These are phyloP conservation scores for Aleiodes alternator DNA, from an alignment of 2,888 invertebrate genomes.

Conservation along the genomic window DNA sequence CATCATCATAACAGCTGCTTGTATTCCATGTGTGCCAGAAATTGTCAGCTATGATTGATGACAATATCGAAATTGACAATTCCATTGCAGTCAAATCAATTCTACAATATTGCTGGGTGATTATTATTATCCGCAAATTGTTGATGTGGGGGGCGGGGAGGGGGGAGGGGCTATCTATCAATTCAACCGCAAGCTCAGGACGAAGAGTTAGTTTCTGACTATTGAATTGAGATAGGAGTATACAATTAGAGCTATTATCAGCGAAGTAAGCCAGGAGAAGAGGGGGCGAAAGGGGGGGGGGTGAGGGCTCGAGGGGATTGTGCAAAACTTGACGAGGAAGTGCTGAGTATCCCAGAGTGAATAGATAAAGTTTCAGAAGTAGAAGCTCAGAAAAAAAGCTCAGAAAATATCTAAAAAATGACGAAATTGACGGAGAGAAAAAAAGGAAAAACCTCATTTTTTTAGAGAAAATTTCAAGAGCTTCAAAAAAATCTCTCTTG, in stretches of 20 bases:
- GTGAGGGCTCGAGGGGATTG: neutral
- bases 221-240: slow-evolving; percentile 21
- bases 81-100: neutral
- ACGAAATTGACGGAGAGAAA: too few species aligned
- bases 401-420: too few species aligned
- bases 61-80: slow-evolving; percentile 13
- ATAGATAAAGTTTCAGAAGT: neutral
- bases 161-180: slow-evolving; percentile 4
- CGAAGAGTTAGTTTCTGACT: slow-evolving; percentile 8
- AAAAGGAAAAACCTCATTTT: too few species aligned
- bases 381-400: too few species aligned
- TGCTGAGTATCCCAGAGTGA: too few species aligned
- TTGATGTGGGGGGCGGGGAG: neutral
- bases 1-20: too few species aligned
- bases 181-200: neutral
- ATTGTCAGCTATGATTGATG: slow-evolving; percentile 10
- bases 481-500: neutral
- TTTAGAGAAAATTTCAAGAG: too few species aligned
- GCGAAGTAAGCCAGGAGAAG: neutral
- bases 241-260: slow-evolving; percentile 23
- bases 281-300: neutral
- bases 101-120: too few species aligned
- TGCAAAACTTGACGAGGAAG: slow-evolving; percentile 16
- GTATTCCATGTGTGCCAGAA: too few species aligned
- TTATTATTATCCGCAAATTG: too few species aligned